Base-by-base conservation (phyloP, 2,113 vertebrate species). In the Leucoraja erinaceus region DNA sequence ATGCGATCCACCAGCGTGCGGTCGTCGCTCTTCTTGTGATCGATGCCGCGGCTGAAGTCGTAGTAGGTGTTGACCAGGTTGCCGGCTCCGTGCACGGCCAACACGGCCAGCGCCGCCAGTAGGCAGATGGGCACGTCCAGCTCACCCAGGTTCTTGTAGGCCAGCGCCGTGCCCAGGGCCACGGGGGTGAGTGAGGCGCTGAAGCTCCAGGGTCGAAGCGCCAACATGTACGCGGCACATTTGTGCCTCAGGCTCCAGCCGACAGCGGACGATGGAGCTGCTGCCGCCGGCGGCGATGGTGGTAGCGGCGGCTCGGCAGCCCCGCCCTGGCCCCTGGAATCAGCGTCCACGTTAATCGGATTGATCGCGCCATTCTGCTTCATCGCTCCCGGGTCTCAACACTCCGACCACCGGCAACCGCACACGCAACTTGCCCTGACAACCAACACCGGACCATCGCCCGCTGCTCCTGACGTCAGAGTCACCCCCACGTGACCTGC, bases 61-160 rank as follows among this genome's bases (percentile, higher is more conserved):
- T 99, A 99, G 95, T 99, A 99, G 38, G 99, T 99, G 94, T 99
- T 99, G 2, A 99, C 99, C 38, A 99, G 95, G 94, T 99, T 99
- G 0, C 99, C 99, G 0, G 99, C 99, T 0, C 98, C 99, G 0
- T 99, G 99, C 91, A 99, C 99, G 0, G 98, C 97, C 79, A 99
- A 95, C 70, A 99, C 98, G 0, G 97, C 95, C 75, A 98, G 96
- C 0, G 98, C 98, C 31, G 98, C 98, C 1, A 98, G 98, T 95
- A 99, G 5, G 79, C 99, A 93, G 5, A 99, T 94, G 18, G 98
- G 93, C 0, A 97, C 95, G 94, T 99, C 97, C 81, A 99, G 95
- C 0, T 96, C 94, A 31, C 98, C 98, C n/a, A 98, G 96, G 14
- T 97, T 96, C 28, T 98, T 97, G 95, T 99, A 99, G 0, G 99